A percentile compares a stretch with the other conserved stretches of the same genome.
phyloP scores from a whole-genome alignment of 2,797 vertebrate species.

The Thripadectes ignobilis region DNA sequence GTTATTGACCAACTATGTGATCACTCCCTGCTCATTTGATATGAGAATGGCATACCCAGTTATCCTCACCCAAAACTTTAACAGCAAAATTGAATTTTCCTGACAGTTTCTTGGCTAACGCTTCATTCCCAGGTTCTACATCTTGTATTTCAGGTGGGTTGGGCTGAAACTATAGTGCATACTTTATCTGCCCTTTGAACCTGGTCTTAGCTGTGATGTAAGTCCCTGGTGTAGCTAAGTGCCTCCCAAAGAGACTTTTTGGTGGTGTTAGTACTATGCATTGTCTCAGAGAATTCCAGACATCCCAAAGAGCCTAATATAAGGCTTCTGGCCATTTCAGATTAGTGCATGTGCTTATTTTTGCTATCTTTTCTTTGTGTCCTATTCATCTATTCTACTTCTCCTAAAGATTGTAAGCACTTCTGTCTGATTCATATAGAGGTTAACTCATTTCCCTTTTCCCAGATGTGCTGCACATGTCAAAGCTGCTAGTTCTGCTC shows the following conservation, averaged over 20 bases:
- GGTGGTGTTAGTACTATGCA: background rate
- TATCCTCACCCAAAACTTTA: background rate
- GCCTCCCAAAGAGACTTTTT: background rate
- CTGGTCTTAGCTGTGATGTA: background rate
- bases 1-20: background rate
- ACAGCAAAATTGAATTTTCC: background rate
- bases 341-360: background rate
- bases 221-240: background rate
- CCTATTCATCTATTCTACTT: background rate
- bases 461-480: background rate
- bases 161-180: background rate
- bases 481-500: background rate
- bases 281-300: background rate
- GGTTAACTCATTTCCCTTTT: background rate
- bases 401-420: background rate
- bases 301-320: background rate
- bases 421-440: background rate
- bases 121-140: background rate
- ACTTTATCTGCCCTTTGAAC: background rate
- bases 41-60: background rate
- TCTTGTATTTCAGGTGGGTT: background rate
- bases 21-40: no score
- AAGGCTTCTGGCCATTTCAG: background rate
- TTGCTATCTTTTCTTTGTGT: background rate
- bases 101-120: background rate